Base-by-base conservation (phyloP, 2,888 invertebrate species). In the Ditylenchus weischeri region DNA sequence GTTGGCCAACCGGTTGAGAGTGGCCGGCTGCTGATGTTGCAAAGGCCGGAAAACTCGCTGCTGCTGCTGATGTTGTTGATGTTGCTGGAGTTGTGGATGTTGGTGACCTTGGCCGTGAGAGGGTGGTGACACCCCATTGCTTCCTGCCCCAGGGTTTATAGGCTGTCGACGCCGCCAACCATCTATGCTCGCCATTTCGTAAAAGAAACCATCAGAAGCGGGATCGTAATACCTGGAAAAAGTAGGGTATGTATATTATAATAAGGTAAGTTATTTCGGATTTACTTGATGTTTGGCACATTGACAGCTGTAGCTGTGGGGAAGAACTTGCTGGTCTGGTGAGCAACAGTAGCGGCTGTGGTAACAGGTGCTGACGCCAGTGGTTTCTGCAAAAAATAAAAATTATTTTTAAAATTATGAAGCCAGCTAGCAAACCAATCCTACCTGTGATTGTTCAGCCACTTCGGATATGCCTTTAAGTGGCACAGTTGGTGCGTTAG, bases 161-260 rank as follows among this genome's bases (percentile, higher is more conserved):
- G 72, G 73, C 48, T 64, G 69, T 13, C 72, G 72, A 47, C 74
- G 75, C 38, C 72, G 67, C 81, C 81, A 81, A 29, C 81, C 81
- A 65, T 82, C 80, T 38, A 82, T 79, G 8, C 78, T 77, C 8
- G 80, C 79, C 79, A 80, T 79, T 66, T 82, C 81, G 69, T 79
- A 82, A 73, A 72, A 79, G 72, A 76, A 81, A 29, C 81, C 81
- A 66, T 81, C 81, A 15, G 77, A 75, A 47, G 67, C 71, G 19
- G 80, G 76, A 65, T 81, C 81, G 67, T 81, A 81, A 68, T 72
- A 57, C 38, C 59, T 70, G 18, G n/a, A 15, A 67, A 54, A 38
- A 19, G 19, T 23, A 65, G n/a, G 64, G 23, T 64, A 11, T 15
- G 65, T 21, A 51, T 21, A 43, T 11, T 5, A 58, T 19, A 58